Percentiles rank a stretch among this genome's conserved stretches.
These are phyloP conservation scores for Euschistus heros DNA, from an alignment of 1,140 invertebrate genomes.

Conservation along the genomic window DNA sequence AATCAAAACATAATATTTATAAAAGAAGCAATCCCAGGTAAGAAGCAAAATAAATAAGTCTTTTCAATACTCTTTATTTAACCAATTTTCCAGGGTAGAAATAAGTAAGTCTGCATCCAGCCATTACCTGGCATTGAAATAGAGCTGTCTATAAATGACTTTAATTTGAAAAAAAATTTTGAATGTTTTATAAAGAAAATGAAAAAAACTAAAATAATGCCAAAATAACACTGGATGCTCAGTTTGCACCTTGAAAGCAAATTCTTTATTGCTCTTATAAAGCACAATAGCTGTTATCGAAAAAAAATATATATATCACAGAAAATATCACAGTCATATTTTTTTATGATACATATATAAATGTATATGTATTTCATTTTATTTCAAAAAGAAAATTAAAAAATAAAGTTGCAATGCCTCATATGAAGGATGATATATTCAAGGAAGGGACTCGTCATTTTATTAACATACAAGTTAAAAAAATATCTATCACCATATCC, in stretches of 20 bases:
- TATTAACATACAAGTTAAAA: slow-evolving; percentile 5
- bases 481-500: slow-evolving; percentile 7
- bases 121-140: slow-evolving; percentile 1
- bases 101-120: not conserved
- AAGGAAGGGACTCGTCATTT: too few relatives aligned
- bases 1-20: too few relatives aligned
- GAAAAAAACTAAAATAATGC: not conserved
- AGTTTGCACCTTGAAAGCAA: slow-evolving; percentile 23
- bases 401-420: too few relatives aligned
- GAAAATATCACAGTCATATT: slow-evolving; percentile 18
- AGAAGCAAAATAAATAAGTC: slow-evolving; percentile 2
- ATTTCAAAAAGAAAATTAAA: too few relatives aligned
- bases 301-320: slow-evolving; percentile 15
- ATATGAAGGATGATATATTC: too few relatives aligned
- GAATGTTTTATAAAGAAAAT: not conserved
- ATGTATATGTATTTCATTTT: slow-evolving; percentile 12
- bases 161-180: not conserved
- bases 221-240: slow-evolving; percentile 17
- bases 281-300: slow-evolving; percentile 13
- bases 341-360: slow-evolving; percentile 17
- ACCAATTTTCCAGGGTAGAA: slow-evolving; percentile 3
- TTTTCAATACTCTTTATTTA: not conserved
- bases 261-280: slow-evolving; percentile 20
- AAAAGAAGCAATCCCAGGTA: not conserved
- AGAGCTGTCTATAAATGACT: too few relatives aligned